Evolutionary conservation across 2,888 invertebrate genomes (phyloP).

Genomic region (Spilosoma lubricipeda): DNA sequence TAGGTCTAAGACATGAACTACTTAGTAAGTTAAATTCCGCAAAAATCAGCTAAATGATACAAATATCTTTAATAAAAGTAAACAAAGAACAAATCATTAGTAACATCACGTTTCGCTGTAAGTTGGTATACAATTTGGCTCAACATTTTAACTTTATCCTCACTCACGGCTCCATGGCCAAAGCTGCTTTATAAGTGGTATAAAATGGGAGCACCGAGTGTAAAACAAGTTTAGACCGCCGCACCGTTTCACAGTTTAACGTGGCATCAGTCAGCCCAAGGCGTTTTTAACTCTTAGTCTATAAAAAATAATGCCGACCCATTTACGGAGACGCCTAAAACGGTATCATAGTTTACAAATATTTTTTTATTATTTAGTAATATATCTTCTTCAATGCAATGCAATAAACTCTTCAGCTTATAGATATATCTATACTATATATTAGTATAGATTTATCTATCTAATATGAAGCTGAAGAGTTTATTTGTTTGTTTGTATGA

Average conservation of each 20-base stretch:
- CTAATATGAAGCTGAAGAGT: too few species aligned
- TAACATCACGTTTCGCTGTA: neutral
- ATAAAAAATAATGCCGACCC: conserved; percentile 71
- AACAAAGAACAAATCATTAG: neutral
- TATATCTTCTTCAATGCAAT: neutral
- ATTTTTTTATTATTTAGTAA: conserved; percentile 38
- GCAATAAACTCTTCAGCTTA: too few species aligned
- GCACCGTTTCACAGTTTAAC: conserved; percentile 59
- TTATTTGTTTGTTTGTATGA: neutral
- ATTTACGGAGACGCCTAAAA: conserved; percentile 56
- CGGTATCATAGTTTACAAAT: conserved; percentile 46
- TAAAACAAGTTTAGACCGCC: conserved; percentile 54
- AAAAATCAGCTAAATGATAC: neutral
- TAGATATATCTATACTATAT: too few species aligned
- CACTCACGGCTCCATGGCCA: conserved; percentile 7
- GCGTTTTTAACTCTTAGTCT: conserved; percentile 59
- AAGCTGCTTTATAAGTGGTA: conserved; percentile 14
- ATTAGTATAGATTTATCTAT: too few species aligned
- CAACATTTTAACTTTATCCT: conserved; percentile 11
- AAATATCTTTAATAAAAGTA: neutral
- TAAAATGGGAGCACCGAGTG: conserved; percentile 27
- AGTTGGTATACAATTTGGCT: neutral
- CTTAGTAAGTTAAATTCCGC: neutral
- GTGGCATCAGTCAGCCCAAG: conserved; percentile 51
- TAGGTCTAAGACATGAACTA: neutral